phyloP scores from a whole-genome alignment of 2,888 invertebrate genomes.

The Harpagoxenus sublaevis region DNA sequence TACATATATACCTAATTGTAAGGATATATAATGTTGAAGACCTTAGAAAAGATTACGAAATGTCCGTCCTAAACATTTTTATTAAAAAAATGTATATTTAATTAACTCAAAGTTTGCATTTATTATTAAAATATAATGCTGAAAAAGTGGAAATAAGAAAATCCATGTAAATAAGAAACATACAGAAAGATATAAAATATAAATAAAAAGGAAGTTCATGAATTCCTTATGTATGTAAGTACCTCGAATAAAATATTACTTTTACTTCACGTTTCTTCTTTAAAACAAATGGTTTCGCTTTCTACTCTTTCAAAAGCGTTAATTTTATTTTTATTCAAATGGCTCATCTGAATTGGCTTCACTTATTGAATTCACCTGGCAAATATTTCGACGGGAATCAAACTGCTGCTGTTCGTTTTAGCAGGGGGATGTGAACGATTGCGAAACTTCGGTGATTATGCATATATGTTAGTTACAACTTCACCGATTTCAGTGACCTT shows the following conservation, averaged over 20 bases:
- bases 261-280: not conserved
- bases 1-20: not conserved
- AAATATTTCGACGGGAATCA: not conserved
- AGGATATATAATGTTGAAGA: not conserved
- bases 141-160: not conserved
- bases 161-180: not conserved
- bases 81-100: not conserved
- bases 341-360: not conserved
- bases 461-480: too few relatives aligned
- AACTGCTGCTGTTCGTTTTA: not conserved
- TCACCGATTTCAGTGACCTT: too few relatives aligned
- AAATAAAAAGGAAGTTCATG: not conserved
- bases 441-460: not conserved
- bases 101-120: not conserved
- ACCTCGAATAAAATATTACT: not conserved
- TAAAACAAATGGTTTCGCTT: not conserved
- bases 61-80: not conserved
- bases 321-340: not conserved
- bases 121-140: not conserved
- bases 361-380: not conserved
- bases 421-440: not conserved
- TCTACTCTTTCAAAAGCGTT: not conserved
- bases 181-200: not conserved
- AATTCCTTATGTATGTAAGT: not conserved
- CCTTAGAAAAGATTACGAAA: not conserved